Percentiles rank a stretch among this genome's conserved stretches.
Evolutionary conservation across 2,888 invertebrate species (phyloP).

Genomic region (Toxonevra muliebris): DNA sequence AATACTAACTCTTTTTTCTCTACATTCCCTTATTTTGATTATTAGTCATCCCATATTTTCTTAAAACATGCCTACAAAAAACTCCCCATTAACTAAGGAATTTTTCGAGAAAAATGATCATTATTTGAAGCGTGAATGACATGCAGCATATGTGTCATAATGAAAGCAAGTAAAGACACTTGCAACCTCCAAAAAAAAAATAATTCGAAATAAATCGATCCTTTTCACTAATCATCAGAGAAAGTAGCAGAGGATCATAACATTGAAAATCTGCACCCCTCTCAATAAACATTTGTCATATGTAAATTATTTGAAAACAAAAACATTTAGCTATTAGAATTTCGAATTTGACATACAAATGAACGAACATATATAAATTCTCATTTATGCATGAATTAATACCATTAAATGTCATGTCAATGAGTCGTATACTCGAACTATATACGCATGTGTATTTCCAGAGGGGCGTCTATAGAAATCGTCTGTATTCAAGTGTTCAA

Average conservation of each 20-base stretch:
- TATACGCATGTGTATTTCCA: no score
- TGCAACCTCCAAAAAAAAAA: background rate
- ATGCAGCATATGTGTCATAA: background rate
- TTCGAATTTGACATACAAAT: no score
- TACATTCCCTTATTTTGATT: no score
- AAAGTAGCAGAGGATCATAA: no score
- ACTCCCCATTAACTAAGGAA: no score
- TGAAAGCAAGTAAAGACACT: background rate
- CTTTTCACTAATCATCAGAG: background rate
- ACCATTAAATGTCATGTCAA: background rate
- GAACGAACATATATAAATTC: background rate
- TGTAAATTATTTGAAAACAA: background rate
- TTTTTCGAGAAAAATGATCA: no score
- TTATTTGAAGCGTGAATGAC: background rate
- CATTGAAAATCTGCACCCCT: background rate
- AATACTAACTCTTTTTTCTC: no score
- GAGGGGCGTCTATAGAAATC: no score
- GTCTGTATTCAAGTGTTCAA: no score
- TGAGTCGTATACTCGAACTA: no score
- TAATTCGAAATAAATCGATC: background rate
- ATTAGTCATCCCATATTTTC: no score
- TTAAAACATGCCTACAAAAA: no score
- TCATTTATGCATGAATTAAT: constrained; percentile 5
- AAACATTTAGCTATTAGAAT: background rate
- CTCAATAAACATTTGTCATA: constrained; percentile 1